Percentiles rank a stretch among this genome's conserved stretches.
Evolutionary conservation across 92 coral and sea anemone genomes (phyloP).

Genomic region (Bergia sp.): DNA sequence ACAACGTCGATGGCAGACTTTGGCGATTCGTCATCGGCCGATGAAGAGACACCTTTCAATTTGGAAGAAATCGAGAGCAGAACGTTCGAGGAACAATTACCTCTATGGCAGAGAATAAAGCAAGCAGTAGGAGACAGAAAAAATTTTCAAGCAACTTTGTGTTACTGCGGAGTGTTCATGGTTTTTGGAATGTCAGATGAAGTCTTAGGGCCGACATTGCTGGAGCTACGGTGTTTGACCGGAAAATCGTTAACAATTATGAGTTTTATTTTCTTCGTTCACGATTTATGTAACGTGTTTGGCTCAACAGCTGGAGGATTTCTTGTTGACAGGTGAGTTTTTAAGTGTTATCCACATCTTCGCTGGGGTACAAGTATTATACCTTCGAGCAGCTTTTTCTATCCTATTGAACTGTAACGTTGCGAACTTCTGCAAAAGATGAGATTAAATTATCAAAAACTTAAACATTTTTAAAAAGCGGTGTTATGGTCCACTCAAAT

Average conservation of each 20-base stretch:
- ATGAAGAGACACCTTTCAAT: slow-evolving; percentile 80
- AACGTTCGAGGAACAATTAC: slow-evolving; percentile 65
- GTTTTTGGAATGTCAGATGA: slow-evolving; percentile 95
- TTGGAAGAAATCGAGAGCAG: slow-evolving; percentile 78
- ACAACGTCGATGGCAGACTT: slow-evolving; percentile 60
- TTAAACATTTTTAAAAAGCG: not conserved
- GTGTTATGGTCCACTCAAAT: slow-evolving; percentile 7
- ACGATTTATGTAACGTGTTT: slow-evolving; percentile 86
- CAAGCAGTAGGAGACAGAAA: slow-evolving; percentile 66
- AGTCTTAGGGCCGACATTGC: slow-evolving; percentile 80
- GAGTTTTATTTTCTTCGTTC: slow-evolving; percentile 86
- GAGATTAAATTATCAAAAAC: not conserved
- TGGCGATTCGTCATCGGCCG: slow-evolving; percentile 72
- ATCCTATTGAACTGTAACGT: not conserved
- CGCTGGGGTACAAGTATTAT: not conserved
- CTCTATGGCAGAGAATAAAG: slow-evolving; percentile 61
- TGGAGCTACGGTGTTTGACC: slow-evolving; percentile 79
- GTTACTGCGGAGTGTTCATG: slow-evolving; percentile 88
- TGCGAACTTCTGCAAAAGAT: not conserved
- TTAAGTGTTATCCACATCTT: not conserved
- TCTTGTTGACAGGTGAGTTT: slow-evolving; percentile 83
- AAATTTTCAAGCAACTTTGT: slow-evolving; percentile 75
- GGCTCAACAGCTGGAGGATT: slow-evolving; percentile 88
- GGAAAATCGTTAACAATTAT: slow-evolving; percentile 82
- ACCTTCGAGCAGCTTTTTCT: not conserved